Percentiles rank a stretch among this genome's conserved stretches.
Evolutionary conservation across 2,888 invertebrate genomes (phyloP).

Genomic region (Patella depressa): DNA sequence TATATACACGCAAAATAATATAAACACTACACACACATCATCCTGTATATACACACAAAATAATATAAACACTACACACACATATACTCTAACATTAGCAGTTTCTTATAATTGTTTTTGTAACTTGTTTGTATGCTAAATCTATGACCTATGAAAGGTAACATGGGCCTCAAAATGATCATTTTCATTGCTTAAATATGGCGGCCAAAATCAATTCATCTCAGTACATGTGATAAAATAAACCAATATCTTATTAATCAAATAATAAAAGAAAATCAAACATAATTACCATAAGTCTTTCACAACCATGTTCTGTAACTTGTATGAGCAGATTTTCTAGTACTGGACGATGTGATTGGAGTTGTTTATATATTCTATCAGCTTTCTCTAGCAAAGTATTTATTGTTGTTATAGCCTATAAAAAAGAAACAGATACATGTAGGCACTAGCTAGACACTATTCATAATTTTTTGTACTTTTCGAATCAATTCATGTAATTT

Average conservation of each 20-base stretch:
- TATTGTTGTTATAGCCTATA: slow-evolving; percentile 88
- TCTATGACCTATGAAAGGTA: too few species aligned
- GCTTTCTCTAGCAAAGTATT: slow-evolving; percentile 93
- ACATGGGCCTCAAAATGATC: too few species aligned
- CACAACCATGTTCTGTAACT: slow-evolving; percentile 82
- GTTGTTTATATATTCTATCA: slow-evolving; percentile 91
- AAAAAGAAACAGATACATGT: neutral
- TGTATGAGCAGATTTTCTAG: slow-evolving; percentile 87
- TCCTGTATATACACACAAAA: slow-evolving; percentile 34
- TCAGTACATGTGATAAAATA: too few species aligned
- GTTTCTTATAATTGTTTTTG: too few species aligned
- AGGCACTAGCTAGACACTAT: too few species aligned
- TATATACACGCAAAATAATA: slow-evolving; percentile 3
- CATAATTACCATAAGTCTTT: slow-evolving; percentile 40
- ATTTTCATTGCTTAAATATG: too few species aligned
- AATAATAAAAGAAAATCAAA: neutral
- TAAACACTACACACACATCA: slow-evolving; percentile 2
- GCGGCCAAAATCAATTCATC: too few species aligned
- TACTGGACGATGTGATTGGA: slow-evolving; percentile 90
- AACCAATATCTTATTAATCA: neutral
- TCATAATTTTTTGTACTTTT: too few species aligned
- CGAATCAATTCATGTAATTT: too few species aligned
- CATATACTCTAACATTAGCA: too few species aligned
- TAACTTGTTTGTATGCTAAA: too few species aligned
- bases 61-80: too few species aligned